These are phyloP conservation scores for Pagrus major DNA, from an alignment of 2,113 vertebrate genomes.

Conservation along the genomic window DNA sequence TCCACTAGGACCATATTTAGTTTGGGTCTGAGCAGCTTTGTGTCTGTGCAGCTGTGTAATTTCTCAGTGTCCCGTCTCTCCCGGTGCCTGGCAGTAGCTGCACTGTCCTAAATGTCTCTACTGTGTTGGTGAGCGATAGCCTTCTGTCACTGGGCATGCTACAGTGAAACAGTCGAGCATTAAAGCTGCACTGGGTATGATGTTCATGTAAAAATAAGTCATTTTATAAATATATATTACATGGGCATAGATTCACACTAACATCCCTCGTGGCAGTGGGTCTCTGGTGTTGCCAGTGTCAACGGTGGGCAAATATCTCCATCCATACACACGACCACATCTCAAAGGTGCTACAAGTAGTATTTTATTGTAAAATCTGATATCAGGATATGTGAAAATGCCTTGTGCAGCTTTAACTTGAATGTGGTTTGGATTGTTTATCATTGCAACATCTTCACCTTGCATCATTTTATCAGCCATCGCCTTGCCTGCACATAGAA, in stretches of 20 bases:
- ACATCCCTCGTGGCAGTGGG: not conserved
- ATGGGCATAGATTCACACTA: not conserved
- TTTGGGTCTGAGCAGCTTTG: not conserved
- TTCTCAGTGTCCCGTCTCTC: conserved; percentile 21
- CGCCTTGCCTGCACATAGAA: not conserved
- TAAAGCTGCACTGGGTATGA: conserved; percentile 4
- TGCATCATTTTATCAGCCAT: not conserved
- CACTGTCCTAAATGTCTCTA: conserved; percentile 20
- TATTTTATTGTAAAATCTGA: not conserved
- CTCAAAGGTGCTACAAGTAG: not conserved
- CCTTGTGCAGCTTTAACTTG: conserved; percentile 11
- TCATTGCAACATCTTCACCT: not conserved
- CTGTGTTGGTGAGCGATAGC: conserved; percentile 56
- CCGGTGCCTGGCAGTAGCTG: conserved; percentile 45
- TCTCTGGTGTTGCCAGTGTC: not conserved
- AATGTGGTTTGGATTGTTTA: not conserved
- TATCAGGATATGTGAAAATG: too few relatives aligned
- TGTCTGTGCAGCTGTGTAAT: conserved; percentile 8
- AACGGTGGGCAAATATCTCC: not conserved
- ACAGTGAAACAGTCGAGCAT: not conserved
- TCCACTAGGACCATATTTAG: not conserved
- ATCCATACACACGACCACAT: not conserved
- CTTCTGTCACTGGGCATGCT: conserved; percentile 50
- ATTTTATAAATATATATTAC: not conserved
- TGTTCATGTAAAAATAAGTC: not conserved